Conservation (phyloP, 2,113 vertebrate species). For the Chinchilla lanigera region DNA sequence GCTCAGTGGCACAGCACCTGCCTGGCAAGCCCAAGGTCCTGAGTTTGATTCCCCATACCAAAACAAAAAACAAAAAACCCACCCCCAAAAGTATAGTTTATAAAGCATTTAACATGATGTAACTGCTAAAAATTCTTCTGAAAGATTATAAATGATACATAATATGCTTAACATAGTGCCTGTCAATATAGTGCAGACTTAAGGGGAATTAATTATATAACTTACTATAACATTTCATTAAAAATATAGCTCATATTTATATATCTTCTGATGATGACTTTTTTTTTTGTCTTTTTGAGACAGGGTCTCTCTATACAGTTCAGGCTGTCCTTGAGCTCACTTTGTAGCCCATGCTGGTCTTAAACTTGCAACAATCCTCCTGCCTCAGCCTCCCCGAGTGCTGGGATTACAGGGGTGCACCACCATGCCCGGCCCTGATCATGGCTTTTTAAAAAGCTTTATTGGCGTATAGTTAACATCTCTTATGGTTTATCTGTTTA, state of each 20-base stretch:
- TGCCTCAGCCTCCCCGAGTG: too few relatives aligned
- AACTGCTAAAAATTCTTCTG: conserved; percentile 9
- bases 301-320: too few relatives aligned
- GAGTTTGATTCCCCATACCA: too few relatives aligned
- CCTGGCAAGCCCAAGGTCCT: too few relatives aligned
- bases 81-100: background rate
- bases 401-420: too few relatives aligned
- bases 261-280: background rate
- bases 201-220: conserved; percentile 1
- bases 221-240: conserved; percentile 34
- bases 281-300: background rate
- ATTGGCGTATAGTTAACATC: background rate
- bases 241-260: background rate
- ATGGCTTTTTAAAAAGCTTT: background rate
- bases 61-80: too few relatives aligned
- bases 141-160: conserved; percentile 35
- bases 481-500: background rate
- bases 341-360: too few relatives aligned
- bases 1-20: too few relatives aligned
- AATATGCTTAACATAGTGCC: background rate
- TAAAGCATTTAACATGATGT: conserved; percentile 6
- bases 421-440: too few relatives aligned
- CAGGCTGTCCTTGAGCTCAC: too few relatives aligned
- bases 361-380: too few relatives aligned
- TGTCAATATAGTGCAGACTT: background rate